Evolutionary conservation across 1,140 invertebrate genomes (phyloP), one percentile per base, ranked within the genome.

Genomic region (Papilio xuthus): DNA sequence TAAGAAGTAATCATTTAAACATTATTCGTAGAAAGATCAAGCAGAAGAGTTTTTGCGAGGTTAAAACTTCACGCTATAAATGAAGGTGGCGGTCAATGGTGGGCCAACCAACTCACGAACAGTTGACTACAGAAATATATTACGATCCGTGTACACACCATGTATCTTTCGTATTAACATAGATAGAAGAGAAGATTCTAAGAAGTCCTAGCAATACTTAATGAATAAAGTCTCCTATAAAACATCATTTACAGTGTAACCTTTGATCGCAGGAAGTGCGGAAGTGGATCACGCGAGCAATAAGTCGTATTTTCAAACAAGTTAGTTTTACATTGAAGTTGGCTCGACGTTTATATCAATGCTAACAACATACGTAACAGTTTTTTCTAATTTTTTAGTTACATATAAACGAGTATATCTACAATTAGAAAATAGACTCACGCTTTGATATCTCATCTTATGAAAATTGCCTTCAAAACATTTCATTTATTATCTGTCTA

Each of bases 281-380:
- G 60, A 67, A 67, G 60, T 67, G 13, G 60, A 67, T 12, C 12
- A 32, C 8, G n/a, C 53, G n/a, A 56, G 12, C 60, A 28, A 13
- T 28, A 67, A 67, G 60, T 28, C 60, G 26, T 28, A 28, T 67
- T 32, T 12, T 67, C 60, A 67, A 67, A 67, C 60, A 67, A 67
- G 60, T 67, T 67, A 67, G 60, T 67, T 67, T 67, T 67, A 67
- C 60, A 67, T 67, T 67, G 60, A 67, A 67, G 60, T 26, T 15
- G 26, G 3, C 23, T 8, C 26, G 26, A 67, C 26, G 60, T 28
- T 28, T 28, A 28, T 67, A 67, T 67, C 60, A 67, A 67, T 67
- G 60, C 60, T 67, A 67, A 67, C 60, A 28, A 20, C 60, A 67
- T 67, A 67, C 60, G 60, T 67, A 67, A 67, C 23, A 67, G 32